phyloP scores from a whole-genome alignment of 2,113 vertebrate genomes.

The Benitochromis conjunctus region DNA sequence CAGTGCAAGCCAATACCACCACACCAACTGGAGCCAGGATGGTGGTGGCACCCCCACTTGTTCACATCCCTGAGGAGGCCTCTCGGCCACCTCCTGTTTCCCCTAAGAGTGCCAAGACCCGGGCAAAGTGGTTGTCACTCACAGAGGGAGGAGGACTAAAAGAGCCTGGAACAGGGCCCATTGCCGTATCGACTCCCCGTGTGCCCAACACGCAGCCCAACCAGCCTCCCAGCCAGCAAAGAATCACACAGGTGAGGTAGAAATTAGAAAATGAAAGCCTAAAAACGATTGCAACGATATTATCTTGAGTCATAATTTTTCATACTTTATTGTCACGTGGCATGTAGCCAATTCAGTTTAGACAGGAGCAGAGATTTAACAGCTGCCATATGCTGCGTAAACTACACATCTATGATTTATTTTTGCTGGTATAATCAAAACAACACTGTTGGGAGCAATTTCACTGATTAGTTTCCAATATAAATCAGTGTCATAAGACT shows the following conservation, averaged over 20 bases:
- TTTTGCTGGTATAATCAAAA: background rate
- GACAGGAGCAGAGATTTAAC: background rate
- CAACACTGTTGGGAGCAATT: background rate
- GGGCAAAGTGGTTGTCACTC: slow-evolving; percentile 93
- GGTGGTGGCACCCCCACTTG: slow-evolving; percentile 77
- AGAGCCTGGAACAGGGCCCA: slow-evolving; percentile 58
- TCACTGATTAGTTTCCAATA: slow-evolving; percentile 19
- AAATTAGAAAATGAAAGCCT: background rate
- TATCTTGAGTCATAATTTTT: background rate
- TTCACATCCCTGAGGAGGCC: slow-evolving; percentile 88
- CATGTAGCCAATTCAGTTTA: background rate
- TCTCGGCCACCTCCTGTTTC: slow-evolving; percentile 68
- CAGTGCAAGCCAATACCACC: slow-evolving; percentile 77
- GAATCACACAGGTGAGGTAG: slow-evolving; percentile 81
- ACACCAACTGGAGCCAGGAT: slow-evolving; percentile 73
- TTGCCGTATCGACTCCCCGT: slow-evolving; percentile 63
- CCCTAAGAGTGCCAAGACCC: slow-evolving; percentile 80
- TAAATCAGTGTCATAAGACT: background rate
- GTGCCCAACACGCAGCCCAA: slow-evolving; percentile 58
- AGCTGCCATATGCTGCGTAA: slow-evolving; percentile 1
- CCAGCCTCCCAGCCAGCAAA: slow-evolving; percentile 77
- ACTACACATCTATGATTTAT: slow-evolving; percentile 10
- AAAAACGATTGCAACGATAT: background rate
- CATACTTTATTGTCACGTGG: background rate
- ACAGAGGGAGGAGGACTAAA: slow-evolving; percentile 78